Evolutionary conservation across 2,888 invertebrate genomes (phyloP), one percentile per base, ranked within the genome.

Genomic region (Campaea margaritaria): DNA sequence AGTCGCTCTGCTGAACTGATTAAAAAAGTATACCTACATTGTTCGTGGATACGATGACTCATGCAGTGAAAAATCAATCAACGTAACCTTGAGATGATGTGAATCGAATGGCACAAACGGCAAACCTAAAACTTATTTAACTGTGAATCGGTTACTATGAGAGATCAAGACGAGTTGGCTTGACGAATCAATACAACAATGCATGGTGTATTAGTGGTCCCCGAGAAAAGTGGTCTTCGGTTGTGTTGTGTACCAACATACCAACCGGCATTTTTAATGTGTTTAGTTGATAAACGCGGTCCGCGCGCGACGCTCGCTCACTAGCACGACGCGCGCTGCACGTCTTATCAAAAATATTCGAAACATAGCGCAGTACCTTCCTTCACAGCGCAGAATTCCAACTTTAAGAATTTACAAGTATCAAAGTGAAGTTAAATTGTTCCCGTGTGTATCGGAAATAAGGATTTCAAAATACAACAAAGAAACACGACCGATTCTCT

Each of bases 241-340:
- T 76, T 73, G 74, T 76, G 75, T 21, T 21, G 21, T 21, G 21
- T 21, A 3, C 21, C 21, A 21, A 3, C 21, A 2, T 77, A 79
- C 13, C 67, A 76, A 79, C 82, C 84, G 82, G 83, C 82, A 80
- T 82, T 86, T 85, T 83, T 84, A 84, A 82, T 85, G 81, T 83
- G 85, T 81, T 90, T 89, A 90, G 91, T 91, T 90, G 89, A 89
- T 90, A 90, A 87, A 78, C 81, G 82, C 69, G 77, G 68, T 75
- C 75, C 85, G 87, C 69, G 81, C 85, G 84, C 79, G 80, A 67
- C 85, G 82, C 87, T 76, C 82, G 91, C 82, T 82, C 80, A 21
- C 65, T 64, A 28, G 75, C 81, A 74, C 74, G 73, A 72, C 67
- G 72, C 71, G 74, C 74, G 65, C 65, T 70, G 62, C 73, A 70